Conservation (phyloP, 2,888 invertebrate species). For the Chaetogeoica ovagalla region DNA sequence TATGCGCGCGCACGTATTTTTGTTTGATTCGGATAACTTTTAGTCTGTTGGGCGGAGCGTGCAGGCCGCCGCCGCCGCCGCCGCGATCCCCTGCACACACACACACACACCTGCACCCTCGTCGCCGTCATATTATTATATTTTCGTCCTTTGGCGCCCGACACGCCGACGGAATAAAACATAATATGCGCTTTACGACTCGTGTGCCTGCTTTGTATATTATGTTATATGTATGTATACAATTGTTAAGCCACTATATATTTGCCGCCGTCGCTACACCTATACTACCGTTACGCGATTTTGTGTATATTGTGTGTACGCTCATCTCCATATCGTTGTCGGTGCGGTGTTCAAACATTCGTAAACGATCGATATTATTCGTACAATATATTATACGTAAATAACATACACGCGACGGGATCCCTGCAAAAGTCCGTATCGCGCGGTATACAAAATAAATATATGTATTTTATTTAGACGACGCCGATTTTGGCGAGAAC, state of each 20-base stretch:
- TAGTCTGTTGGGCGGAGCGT: conserved; percentile 6
- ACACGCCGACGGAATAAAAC: conserved; percentile 11
- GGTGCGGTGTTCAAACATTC: not conserved
- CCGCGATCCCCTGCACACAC: not conserved
- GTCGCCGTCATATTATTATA: not conserved
- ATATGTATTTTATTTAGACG: no score
- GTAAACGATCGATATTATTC: not conserved
- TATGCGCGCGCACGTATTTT: conserved; percentile 5
- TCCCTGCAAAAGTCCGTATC: no score
- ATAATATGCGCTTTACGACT: not conserved
- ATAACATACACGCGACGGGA: no score
- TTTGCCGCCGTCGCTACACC: not conserved
- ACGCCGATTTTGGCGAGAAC: no score
- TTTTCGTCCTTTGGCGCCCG: not conserved
- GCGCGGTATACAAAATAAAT: no score
- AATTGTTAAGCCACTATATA: no score
- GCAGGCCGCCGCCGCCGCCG: not conserved
- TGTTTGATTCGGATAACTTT: conserved; percentile 46
- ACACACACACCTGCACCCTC: not conserved
- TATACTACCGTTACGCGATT: not conserved
- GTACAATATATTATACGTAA: not conserved
- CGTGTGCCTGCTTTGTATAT: no score
- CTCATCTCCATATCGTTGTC: no score
- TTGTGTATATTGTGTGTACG: no score
- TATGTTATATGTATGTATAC: no score